Percentiles rank a stretch among this genome's conserved stretches.
phyloP scores from a whole-genome alignment of 92 coral and sea anemone species.

The Parazoanthus darwini region DNA sequence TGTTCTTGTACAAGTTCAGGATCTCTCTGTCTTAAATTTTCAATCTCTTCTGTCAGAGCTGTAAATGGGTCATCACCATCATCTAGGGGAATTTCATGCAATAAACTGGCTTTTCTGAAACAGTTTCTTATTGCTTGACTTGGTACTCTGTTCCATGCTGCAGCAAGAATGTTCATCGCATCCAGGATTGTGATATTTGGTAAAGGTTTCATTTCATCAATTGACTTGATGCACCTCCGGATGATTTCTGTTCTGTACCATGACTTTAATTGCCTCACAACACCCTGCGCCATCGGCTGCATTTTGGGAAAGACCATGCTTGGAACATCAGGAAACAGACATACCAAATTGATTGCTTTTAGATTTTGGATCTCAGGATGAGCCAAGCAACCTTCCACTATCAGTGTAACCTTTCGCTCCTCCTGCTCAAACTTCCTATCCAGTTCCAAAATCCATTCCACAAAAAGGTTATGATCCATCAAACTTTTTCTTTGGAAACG shows the following conservation, averaged over 20 bases:
- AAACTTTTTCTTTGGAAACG: conserved; percentile 32
- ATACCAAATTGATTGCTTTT: conserved; percentile 21
- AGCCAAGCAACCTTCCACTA: conserved; percentile 31
- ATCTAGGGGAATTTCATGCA: conserved; percentile 15
- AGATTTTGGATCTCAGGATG: neutral
- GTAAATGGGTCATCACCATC: conserved; percentile 40
- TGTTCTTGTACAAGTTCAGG: conserved; percentile 33
- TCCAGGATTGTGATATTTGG: conserved; percentile 46
- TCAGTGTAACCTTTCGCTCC: conserved; percentile 18
- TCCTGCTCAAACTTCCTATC: conserved; percentile 14
- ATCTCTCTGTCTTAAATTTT: conserved; percentile 18
- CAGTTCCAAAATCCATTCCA: conserved; percentile 33
- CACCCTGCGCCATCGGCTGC: conserved; percentile 28
- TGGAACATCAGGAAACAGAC: neutral
- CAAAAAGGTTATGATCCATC: conserved; percentile 8
- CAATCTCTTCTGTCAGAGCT: conserved; percentile 35
- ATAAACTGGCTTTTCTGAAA: conserved; percentile 46
- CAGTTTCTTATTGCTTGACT: conserved; percentile 41
- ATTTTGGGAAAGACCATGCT: conserved; percentile 18
- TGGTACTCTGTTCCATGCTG: conserved; percentile 40
- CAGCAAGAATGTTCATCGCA: conserved; percentile 40
- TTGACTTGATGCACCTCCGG: conserved; percentile 23
- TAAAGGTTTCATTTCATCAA: conserved; percentile 13
- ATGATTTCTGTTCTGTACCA: conserved; percentile 40
- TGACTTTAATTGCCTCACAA: conserved; percentile 28